Percentiles rank a stretch among this genome's conserved stretches.
These are phyloP conservation scores for Philopedon plagiatum DNA, from an alignment of 2,888 invertebrate species.

Conservation along the genomic window DNA sequence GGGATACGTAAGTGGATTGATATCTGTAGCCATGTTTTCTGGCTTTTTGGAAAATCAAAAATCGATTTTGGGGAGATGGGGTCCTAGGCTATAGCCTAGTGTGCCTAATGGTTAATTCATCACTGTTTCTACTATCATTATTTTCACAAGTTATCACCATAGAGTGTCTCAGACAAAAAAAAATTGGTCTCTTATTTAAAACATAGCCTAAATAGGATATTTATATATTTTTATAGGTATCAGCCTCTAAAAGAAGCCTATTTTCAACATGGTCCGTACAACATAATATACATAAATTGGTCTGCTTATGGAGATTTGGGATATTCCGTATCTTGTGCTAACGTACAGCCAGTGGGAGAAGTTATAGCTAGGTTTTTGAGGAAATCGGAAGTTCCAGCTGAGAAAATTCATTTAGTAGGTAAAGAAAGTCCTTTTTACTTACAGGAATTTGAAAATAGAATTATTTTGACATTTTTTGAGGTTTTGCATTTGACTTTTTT, in stretches of 20 bases:
- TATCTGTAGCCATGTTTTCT: no score
- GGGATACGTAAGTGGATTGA: no score
- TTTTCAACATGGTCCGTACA: slow-evolving; percentile 65
- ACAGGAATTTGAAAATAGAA: no score
- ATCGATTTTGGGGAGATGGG: no score
- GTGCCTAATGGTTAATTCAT: no score
- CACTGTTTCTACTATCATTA: no score
- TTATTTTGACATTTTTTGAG: background rate
- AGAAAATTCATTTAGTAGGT: slow-evolving; percentile 68
- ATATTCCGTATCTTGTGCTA: slow-evolving; percentile 66
- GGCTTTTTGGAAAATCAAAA: no score
- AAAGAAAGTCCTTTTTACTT: slow-evolving; percentile 55
- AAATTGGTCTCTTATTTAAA: background rate
- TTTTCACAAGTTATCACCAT: background rate
- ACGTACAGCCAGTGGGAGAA: slow-evolving; percentile 67
- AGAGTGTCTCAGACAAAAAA: background rate
- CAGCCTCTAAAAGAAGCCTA: slow-evolving; percentile 66
- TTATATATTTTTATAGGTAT: slow-evolving; percentile 37
- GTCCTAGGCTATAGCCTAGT: no score
- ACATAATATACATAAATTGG: slow-evolving; percentile 70
- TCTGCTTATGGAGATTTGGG: slow-evolving; percentile 57
- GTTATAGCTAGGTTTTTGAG: slow-evolving; percentile 67
- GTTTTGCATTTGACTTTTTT: no score
- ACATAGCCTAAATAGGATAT: no score
- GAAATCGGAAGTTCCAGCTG: slow-evolving; percentile 60